These are phyloP conservation scores for Barypeithes pellucidus DNA, from an alignment of 2,888 invertebrate species.

Conservation along the genomic window DNA sequence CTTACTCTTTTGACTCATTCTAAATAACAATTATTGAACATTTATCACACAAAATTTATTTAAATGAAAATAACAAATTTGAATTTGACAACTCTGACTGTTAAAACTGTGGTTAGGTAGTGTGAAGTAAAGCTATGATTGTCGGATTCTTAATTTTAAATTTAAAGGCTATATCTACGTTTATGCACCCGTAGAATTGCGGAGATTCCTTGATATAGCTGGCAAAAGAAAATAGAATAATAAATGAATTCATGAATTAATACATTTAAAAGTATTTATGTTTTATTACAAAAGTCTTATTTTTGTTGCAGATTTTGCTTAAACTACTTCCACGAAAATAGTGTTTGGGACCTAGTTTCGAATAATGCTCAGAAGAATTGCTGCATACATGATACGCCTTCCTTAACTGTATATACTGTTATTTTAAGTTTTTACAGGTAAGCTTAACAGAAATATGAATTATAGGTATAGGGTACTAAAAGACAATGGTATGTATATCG, in stretches of 20 bases:
- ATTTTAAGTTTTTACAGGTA: constrained; percentile 21
- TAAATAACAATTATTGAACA: constrained; percentile 3
- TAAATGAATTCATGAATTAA: no score
- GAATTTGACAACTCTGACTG: constrained; percentile 15
- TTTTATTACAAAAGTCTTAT: no score
- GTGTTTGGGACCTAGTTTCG: background rate
- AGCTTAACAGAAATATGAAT: no score
- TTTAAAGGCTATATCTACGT: background rate
- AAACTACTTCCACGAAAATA: constrained; percentile 8
- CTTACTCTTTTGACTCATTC: constrained; percentile 23
- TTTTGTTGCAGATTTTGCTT: constrained; percentile 15
- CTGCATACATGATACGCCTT: background rate
- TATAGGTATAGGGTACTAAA: no score
- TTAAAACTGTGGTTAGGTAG: background rate
- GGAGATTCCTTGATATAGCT: no score
- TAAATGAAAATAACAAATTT: constrained; percentile 12
- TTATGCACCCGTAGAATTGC: background rate
- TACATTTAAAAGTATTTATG: no score
- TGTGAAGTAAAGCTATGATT: background rate
- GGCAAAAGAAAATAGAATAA: no score
- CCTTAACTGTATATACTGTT: background rate
- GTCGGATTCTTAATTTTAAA: background rate
- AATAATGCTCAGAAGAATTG: constrained; percentile 2
- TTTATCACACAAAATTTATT: constrained; percentile 18
- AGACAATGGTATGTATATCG: no score